phyloP scores from a whole-genome alignment of 2,888 invertebrate species.

The Clusia tigrina region DNA sequence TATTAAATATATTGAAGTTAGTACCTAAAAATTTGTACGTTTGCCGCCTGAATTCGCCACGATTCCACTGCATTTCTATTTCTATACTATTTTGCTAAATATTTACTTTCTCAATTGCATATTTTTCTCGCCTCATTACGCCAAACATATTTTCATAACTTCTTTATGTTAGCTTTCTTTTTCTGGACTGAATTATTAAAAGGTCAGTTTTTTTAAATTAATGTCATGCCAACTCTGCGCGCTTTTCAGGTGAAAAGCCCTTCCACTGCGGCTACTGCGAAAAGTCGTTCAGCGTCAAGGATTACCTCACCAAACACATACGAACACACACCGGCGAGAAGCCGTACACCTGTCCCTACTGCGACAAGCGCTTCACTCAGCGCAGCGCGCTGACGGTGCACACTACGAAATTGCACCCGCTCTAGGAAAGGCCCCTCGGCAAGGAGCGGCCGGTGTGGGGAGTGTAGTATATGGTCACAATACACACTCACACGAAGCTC shows the following conservation, averaged over 20 bases:
- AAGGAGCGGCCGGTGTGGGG: not conserved
- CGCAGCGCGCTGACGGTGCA: slow-evolving; percentile 62
- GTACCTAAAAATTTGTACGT: not conserved
- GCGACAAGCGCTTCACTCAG: slow-evolving; percentile 62
- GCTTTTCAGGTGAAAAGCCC: slow-evolving; percentile 60
- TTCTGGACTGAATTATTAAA: slow-evolving; percentile 12
- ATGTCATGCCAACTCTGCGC: not conserved
- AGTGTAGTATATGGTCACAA: not conserved
- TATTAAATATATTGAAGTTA: not conserved
- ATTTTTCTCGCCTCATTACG: slow-evolving; percentile 2
- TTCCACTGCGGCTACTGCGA: slow-evolving; percentile 62
- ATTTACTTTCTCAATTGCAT: slow-evolving; percentile 38
- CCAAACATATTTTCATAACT: slow-evolving; percentile 25
- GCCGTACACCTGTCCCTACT: slow-evolving; percentile 61
- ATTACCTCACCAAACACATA: slow-evolving; percentile 64
- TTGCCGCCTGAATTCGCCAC: not conserved
- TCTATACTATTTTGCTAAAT: not conserved
- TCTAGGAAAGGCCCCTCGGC: slow-evolving; percentile 56
- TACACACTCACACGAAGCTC: not conserved
- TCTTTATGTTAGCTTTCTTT: slow-evolving; percentile 37
- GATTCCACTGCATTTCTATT: not conserved
- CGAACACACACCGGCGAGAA: slow-evolving; percentile 63
- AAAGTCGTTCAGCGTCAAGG: slow-evolving; percentile 63
- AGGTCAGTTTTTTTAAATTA: not conserved
- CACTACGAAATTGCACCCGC: slow-evolving; percentile 62